Evolutionary conservation across 2,113 vertebrate species (phyloP).

Genomic region (Hipposideros armiger): DNA sequence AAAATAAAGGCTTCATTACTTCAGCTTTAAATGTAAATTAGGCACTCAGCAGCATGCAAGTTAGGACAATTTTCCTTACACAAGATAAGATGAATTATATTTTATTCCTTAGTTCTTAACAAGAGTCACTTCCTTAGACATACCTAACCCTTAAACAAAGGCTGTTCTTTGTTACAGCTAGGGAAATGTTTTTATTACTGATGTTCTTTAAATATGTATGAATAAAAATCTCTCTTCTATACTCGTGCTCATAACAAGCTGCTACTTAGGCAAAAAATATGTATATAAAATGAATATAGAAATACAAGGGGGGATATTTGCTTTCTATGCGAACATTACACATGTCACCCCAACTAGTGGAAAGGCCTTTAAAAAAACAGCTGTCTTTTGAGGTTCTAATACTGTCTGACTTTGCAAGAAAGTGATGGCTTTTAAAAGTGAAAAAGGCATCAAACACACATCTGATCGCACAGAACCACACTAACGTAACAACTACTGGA

Average conservation of each 20-base stretch:
- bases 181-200: conserved; percentile 85
- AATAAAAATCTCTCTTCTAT: conserved; percentile 82
- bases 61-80: conserved; percentile 84
- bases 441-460: conserved; percentile 31
- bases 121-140: conserved; percentile 83
- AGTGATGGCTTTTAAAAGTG: conserved; percentile 41
- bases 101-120: conserved; percentile 83
- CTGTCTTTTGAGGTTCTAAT: conserved; percentile 39
- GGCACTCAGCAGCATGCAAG: conserved; percentile 81
- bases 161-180: conserved; percentile 82
- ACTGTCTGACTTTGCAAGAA: conserved; percentile 49
- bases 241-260: conserved; percentile 79
- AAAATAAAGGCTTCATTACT: conserved; percentile 84
- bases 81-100: conserved; percentile 84
- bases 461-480: not conserved
- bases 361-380: conserved; percentile 48
- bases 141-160: conserved; percentile 85
- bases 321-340: conserved; percentile 72
- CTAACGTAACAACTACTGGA: conserved; percentile 16
- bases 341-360: conserved; percentile 55
- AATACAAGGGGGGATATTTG: conserved; percentile 74
- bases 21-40: conserved; percentile 85
- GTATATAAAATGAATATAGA: conserved; percentile 72
- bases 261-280: conserved; percentile 73
- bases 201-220: conserved; percentile 84